Base-by-base conservation (phyloP, 1,140 invertebrate species). In the Trypoxylus dichotomus region DNA sequence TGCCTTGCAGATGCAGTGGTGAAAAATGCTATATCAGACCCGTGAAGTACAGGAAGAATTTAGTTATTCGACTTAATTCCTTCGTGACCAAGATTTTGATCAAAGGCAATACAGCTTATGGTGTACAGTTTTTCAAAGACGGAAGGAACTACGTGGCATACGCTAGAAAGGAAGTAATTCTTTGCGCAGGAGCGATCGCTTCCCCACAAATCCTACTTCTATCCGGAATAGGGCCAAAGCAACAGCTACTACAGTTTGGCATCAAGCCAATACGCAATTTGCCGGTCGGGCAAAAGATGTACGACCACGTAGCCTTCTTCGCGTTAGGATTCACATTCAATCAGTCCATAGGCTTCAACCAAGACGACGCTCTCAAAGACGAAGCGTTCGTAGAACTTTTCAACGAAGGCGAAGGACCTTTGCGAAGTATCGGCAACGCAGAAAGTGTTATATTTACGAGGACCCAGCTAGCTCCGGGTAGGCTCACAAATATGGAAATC, bases 11-110 rank as follows among this genome's bases (percentile, higher is more conserved):
- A 68, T 97, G 96, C 84, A 96, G 94, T 41, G 94, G 94, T 0
- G 91, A 95, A 0, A 95, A 94, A 85, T 96, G 95, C 0, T 98
- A 97, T 82, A 86, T 98, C 0, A 85, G 94, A 79, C 94, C 96
- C 0, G 92, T 92, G 0, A 88, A 94, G 71, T 86, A 94, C 3
- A 88, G 96, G 5, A 90, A 89, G 19, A 98, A 98, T 84, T 87
- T 98, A 1, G 93, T 95, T 82, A 91, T 97, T 2, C 91, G 94
- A 0, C 94, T 94, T 85, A 90, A 94, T 76, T 90, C 94, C 0
- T 92, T 95, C 37, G 95, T 93, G 0, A 96, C 92, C 0, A 92
- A 90, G 83, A 89, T 97, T 0, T 87, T 97, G 42, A 94, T 98
- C 81, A 92, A 97, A 83, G n/a, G 83, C 0, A 87, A 89, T 13